Evolutionary conservation across 1,140 invertebrate species (phyloP).

Genomic region (Orussus abietinus): DNA sequence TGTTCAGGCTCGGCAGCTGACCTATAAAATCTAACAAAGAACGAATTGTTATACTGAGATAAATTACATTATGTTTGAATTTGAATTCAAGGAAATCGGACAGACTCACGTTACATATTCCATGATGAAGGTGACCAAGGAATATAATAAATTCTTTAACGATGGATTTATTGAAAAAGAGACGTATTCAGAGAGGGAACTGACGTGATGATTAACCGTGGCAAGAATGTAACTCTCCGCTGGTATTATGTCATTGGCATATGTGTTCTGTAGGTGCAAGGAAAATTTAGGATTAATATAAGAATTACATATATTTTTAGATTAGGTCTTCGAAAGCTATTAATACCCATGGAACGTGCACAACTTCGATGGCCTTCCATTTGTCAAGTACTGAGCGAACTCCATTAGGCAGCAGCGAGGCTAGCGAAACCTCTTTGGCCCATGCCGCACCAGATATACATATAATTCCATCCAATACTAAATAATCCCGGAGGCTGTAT

Average conservation of each 20-base stretch:
- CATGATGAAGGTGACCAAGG: conserved; percentile 64
- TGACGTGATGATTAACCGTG: conserved; percentile 58
- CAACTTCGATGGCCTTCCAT: conserved; percentile 58
- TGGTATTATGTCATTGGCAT: conserved; percentile 75
- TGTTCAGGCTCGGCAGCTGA: conserved; percentile 52
- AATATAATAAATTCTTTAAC: conserved; percentile 64
- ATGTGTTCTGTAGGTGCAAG: conserved; percentile 61
- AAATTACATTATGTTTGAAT: conserved; percentile 1
- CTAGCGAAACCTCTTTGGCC: conserved; percentile 56
- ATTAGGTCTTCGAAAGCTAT: conserved; percentile 4
- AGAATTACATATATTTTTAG: neutral
- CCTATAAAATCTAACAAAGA: conserved; percentile 6
- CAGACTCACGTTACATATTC: conserved; percentile 61
- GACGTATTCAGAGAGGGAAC: conserved; percentile 56
- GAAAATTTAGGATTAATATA: conserved; percentile 6
- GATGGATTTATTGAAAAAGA: conserved; percentile 65
- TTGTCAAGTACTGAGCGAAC: conserved; percentile 61
- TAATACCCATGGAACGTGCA: conserved; percentile 54
- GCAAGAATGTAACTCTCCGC: conserved; percentile 74
- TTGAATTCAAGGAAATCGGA: neutral
- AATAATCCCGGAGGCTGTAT: conserved; percentile 53
- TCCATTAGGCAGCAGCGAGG: conserved; percentile 56
- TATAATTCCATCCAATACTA: conserved; percentile 58
- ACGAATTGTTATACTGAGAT: conserved; percentile 3
- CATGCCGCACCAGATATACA: conserved; percentile 59